A percentile compares a stretch with the other conserved stretches of the same genome.
Evolutionary conservation across 2,888 invertebrate genomes (phyloP).

Genomic region (Eucera pruinosa): DNA sequence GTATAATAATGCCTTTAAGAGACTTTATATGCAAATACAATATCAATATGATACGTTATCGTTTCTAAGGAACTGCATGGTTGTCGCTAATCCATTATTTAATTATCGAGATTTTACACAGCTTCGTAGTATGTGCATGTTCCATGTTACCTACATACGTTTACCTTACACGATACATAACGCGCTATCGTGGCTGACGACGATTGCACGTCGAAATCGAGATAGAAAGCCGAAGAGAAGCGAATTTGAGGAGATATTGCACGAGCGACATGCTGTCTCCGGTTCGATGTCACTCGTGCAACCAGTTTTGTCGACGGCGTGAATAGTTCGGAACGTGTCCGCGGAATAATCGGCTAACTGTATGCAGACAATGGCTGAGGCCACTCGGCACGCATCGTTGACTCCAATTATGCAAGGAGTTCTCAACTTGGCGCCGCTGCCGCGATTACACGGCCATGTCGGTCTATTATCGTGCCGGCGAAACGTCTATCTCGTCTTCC

Average conservation of each 20-base stretch:
- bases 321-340: slow-evolving; percentile 70
- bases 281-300: slow-evolving; percentile 48
- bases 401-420: slow-evolving; percentile 81
- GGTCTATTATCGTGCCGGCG: slow-evolving; percentile 13
- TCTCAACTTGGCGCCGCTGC: slow-evolving; percentile 75
- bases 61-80: no score
- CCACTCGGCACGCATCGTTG: slow-evolving; percentile 81
- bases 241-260: slow-evolving; percentile 26
- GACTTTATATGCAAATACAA: no score
- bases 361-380: slow-evolving; percentile 80
- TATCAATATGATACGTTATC: no score
- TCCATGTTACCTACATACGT: no score
- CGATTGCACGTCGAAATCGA: no score
- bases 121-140: no score
- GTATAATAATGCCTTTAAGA: no score
- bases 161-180: no score
- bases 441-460: slow-evolving; percentile 38
- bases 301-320: slow-evolving; percentile 61
- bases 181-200: no score
- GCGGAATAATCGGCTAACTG: slow-evolving; percentile 78
- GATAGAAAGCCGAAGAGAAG: neutral
- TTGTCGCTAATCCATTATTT: no score
- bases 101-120: no score
- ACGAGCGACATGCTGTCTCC: slow-evolving; percentile 43
- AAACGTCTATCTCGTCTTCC: neutral